phyloP scores from a whole-genome alignment of 1,140 invertebrate genomes.

The Aphaenogaster floridana region DNA sequence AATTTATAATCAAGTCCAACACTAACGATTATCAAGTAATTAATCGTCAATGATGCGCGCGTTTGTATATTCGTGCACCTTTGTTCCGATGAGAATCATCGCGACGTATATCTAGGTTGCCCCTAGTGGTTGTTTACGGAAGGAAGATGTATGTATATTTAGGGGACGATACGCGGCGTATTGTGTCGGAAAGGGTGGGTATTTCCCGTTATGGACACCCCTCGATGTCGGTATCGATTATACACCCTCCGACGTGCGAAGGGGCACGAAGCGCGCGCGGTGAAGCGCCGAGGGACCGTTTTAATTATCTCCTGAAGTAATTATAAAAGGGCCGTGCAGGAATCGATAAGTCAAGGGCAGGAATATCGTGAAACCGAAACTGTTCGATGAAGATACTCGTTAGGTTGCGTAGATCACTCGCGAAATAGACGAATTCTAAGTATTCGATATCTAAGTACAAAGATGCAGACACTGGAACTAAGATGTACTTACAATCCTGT shows the following conservation, averaged over 20 bases:
- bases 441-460: not conserved
- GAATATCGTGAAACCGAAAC: constrained; percentile 36
- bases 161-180: constrained; percentile 70
- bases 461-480: too few relatives aligned
- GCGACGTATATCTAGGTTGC: constrained; percentile 59
- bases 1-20: not conserved
- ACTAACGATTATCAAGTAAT: constrained; percentile 4
- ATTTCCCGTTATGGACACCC: constrained; percentile 82
- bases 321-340: constrained; percentile 74
- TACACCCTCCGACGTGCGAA: constrained; percentile 76
- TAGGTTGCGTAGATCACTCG: constrained; percentile 6
- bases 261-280: constrained; percentile 67
- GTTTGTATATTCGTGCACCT: not conserved
- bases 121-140: constrained; percentile 68
- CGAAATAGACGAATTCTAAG: not conserved
- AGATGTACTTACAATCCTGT: not conserved
- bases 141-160: constrained; percentile 74
- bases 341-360: constrained; percentile 75
- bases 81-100: constrained; percentile 35
- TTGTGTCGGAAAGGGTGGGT: constrained; percentile 67
- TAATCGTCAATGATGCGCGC: constrained; percentile 30
- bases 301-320: constrained; percentile 82
- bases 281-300: constrained; percentile 77
- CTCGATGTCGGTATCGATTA: constrained; percentile 84
- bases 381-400: constrained; percentile 26